Evolutionary conservation across 1,140 invertebrate genomes (phyloP), one percentile per base, ranked within the genome.

Genomic region (Megathymus violae): DNA sequence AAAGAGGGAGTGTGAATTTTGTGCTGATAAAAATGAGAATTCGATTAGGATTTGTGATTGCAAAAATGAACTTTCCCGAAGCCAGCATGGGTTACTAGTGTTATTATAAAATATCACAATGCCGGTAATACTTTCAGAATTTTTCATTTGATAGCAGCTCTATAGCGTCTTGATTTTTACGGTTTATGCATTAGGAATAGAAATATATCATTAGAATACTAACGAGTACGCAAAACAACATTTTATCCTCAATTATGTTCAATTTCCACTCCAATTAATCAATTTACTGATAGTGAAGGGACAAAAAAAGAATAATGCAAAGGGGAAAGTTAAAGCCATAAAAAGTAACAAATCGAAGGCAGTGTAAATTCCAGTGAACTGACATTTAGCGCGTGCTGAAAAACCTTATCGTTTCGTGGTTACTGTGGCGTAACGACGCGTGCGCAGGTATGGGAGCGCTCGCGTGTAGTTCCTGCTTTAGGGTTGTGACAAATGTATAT

Each of bases 391-490:
- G 40, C 19, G 51, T 25, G 10, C 1, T n/a, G 19, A 13, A 34
- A 31, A 34, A 31, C 16, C 15, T 38, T 10, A 47, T 13, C 31
- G 31, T 15, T 16, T 3, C 19, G 41, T 6, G 16, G 13, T 31
- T 16, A 14, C 3, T 7, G 36, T 47, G 27, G 59, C 59, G 46
- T 61, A 6, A 3, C 46, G 59, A 25, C 59, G 59, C 59, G 59
- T 61, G 59, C 59, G 59, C 59, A 61, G 22, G 46, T 31, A 38
- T 41, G 31, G 7, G 17, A 1, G 52, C 34, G 36, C 13, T 14
- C 47, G 14, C 9, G 47, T 27, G 27, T 15, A 50, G 25, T 50
- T 50, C 47, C 47, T 50, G 9, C 5, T 11, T 9, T 46, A 46
- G 43, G 43, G 43, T 11, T 40, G 17, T 25, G 4, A 3, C 14